Percentiles rank a stretch among this genome's conserved stretches.
These are phyloP conservation scores for Proterorhinus semilunaris DNA, from an alignment of 2,113 vertebrate species.

Conservation along the genomic window DNA sequence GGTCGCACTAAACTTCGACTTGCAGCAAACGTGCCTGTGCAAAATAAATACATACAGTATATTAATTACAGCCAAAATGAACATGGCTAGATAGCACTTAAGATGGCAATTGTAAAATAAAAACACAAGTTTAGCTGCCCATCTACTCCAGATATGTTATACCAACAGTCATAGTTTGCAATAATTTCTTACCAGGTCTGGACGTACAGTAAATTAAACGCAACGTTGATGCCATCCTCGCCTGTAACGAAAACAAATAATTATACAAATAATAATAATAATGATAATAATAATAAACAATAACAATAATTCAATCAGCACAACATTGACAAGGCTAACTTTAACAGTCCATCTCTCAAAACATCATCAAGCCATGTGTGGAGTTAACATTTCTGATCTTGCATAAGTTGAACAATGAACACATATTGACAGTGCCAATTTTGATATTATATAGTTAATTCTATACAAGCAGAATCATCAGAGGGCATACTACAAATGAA, in stretches of 20 bases:
- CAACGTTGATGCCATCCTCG: conserved; percentile 70
- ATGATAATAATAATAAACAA: too few species aligned
- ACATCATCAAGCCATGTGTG: too few species aligned
- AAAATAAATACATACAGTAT: background rate
- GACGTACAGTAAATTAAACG: conserved; percentile 67
- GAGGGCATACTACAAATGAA: background rate
- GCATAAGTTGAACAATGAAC: too few species aligned
- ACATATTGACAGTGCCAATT: too few species aligned
- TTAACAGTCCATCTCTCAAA: too few species aligned
- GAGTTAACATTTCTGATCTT: too few species aligned
- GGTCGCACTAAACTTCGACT: conserved; percentile 59
- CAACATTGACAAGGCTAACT: too few species aligned
- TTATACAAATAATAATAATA: background rate
- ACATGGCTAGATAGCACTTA: too few species aligned
- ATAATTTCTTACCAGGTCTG: conserved; percentile 64
- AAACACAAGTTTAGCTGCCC: too few species aligned
- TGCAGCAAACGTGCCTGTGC: conserved; percentile 51
- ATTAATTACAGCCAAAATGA: background rate
- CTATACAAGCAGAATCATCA: background rate
- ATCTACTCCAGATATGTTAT: background rate
- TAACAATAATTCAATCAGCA: too few species aligned
- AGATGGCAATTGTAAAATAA: too few species aligned
- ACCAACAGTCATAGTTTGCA: background rate
- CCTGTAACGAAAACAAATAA: conserved; percentile 26
- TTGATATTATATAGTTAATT: too few species aligned